Evolutionary conservation across 2,113 vertebrate species (phyloP), one percentile per base, ranked within the genome.

Genomic region (Phainopepla nitens): DNA sequence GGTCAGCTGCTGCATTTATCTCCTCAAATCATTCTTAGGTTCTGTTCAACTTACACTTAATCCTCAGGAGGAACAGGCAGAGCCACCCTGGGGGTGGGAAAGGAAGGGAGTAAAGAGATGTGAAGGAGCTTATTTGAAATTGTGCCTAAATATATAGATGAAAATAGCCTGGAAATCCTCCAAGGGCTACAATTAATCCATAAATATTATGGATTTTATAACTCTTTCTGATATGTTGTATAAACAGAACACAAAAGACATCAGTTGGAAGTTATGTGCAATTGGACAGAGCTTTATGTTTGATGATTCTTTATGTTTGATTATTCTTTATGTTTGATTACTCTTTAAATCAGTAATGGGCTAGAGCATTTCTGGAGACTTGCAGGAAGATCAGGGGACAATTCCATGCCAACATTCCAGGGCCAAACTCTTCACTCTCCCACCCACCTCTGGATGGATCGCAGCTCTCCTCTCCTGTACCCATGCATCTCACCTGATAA

Each of bases 101-200:
- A 87, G 42, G 87, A 79, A 72, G 45, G 45, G 64, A 90, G 25
- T 16, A 20, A 20, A 85, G 71, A 80, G 35, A 89, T 2, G 2
- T 10, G 24, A 91, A 95, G 70, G 79, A 90, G 85, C 73, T 97
- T n/a, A 94, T 47, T 73, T 97, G 86, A 97, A 93, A 80, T 60
- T 39, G 53, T 76, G 80, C 82, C 92, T 96, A 88, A 88, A 96
- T 45, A 83, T 41, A 89, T 69, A 25, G 0, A 94, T 70, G 57
- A 49, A 82, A 97, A 96, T 85, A 95, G 66, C 60, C 69, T 96
- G 94, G 84, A 93, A 95, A 93, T n/a, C 19, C 66, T 96, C 90
- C 89, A 93, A 94, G 76, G 80, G 84, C 95, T 92, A 64, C 76
- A 96, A 95, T 93, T 94, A 97, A 89, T 87, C 95, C 92, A 54